Conservation (phyloP, 2,888 invertebrate species). For the Agonopterix heracliana region DNA sequence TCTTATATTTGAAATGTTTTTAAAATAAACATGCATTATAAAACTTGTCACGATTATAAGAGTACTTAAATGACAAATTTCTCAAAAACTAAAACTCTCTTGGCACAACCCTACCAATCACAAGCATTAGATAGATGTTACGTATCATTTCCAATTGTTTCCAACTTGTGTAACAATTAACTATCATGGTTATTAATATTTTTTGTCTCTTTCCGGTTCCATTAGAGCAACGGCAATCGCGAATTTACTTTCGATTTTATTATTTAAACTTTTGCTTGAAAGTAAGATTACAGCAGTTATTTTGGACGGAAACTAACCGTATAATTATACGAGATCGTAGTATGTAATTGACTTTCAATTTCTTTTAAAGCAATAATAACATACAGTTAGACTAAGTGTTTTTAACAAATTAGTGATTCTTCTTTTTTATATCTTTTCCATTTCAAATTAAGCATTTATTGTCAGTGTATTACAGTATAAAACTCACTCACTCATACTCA, state of each 20-base stretch:
- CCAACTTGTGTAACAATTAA: constrained; percentile 12
- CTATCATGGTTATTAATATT: constrained; percentile 14
- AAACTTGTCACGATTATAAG: too few species aligned
- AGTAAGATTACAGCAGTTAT: constrained; percentile 24
- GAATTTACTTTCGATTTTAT: constrained; percentile 45
- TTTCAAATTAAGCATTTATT: too few species aligned
- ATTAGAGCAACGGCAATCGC: constrained; percentile 21
- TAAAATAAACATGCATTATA: too few species aligned
- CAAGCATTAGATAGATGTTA: constrained; percentile 2
- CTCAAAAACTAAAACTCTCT: neutral
- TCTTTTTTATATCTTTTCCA: too few species aligned
- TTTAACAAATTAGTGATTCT: too few species aligned
- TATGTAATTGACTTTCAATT: constrained; percentile 34
- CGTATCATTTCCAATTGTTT: constrained; percentile 6
- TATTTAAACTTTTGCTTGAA: constrained; percentile 19
- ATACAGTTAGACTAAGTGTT: neutral
- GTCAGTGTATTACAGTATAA: too few species aligned
- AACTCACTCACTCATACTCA: too few species aligned
- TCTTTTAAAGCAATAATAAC: constrained; percentile 13
- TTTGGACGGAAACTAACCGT: constrained; percentile 20
- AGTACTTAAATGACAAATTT: too few species aligned
- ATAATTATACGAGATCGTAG: constrained; percentile 13
- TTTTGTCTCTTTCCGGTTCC: constrained; percentile 28
- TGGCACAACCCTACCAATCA: constrained; percentile 5
- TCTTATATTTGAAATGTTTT: too few species aligned